Percentiles rank a stretch among this genome's conserved stretches.
phyloP scores from a whole-genome alignment of 53 echinoderm and acorn worm species.

The Mesocentrotus franciscanus region DNA sequence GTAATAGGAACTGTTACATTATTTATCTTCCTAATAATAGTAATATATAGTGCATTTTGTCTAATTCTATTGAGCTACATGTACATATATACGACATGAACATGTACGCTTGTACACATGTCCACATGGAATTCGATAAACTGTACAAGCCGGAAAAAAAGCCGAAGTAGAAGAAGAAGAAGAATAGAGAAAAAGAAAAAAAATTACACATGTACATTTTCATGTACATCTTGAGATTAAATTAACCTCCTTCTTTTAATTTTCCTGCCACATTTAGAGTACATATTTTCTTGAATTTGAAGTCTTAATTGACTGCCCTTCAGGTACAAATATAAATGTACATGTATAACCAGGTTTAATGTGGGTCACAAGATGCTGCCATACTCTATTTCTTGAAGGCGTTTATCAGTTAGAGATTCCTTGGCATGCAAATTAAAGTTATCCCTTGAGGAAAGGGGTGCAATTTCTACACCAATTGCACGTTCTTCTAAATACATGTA shows the following conservation, averaged over 20 bases:
- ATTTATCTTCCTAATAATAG: too few species aligned
- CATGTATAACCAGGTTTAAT: background rate
- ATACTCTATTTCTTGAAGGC: background rate
- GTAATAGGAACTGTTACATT: too few species aligned
- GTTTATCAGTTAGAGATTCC: constrained; percentile 8
- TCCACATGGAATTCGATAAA: too few species aligned
- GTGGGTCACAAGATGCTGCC: background rate
- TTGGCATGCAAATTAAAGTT: background rate
- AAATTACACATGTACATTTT: too few species aligned
- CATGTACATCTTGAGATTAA: background rate
- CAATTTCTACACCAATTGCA: background rate
- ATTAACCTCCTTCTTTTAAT: background rate
- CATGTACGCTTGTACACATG: too few species aligned
- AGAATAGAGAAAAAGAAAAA: too few species aligned
- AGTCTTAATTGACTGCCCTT: background rate
- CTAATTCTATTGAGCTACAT: too few species aligned
- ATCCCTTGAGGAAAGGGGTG: background rate
- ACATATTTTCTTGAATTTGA: background rate
- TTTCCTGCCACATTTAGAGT: background rate
- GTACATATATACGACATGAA: background rate
- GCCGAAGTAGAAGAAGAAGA: too few species aligned
- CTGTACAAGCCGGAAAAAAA: too few species aligned
- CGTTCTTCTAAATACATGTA: too few species aligned
- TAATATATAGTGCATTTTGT: too few species aligned
- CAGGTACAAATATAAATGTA: background rate